Percentiles rank a stretch among this genome's conserved stretches.
Evolutionary conservation across 2,797 vertebrate genomes (phyloP).

Genomic region (Pogoniulus pusillus): DNA sequence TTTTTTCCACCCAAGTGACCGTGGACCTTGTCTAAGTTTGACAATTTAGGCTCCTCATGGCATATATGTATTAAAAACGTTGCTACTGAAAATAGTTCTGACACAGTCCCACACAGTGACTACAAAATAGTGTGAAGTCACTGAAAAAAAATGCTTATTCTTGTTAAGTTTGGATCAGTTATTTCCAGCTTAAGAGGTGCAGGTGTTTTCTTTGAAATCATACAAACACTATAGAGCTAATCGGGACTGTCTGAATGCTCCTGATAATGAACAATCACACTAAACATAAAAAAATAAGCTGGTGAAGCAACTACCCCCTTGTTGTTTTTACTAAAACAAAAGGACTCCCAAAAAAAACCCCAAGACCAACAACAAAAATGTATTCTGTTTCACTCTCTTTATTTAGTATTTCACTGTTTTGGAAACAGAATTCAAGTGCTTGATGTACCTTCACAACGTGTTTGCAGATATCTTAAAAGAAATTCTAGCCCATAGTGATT

Average conservation of each 20-base stretch:
- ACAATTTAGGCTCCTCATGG: background rate
- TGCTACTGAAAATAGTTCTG: background rate
- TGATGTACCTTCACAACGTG: background rate
- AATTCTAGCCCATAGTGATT: background rate
- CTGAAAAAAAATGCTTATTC: background rate
- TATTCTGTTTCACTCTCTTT: background rate
- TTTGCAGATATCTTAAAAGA: background rate
- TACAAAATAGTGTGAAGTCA: background rate
- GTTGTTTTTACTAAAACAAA: background rate
- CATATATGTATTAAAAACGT: background rate
- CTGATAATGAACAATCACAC: background rate
- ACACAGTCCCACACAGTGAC: background rate
- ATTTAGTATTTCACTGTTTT: background rate
- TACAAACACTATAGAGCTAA: background rate
- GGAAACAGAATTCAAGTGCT: background rate
- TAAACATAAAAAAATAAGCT: slow-evolving; percentile 6
- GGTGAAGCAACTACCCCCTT: slow-evolving; percentile 5
- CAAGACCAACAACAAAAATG: background rate
- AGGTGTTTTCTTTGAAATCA: background rate
- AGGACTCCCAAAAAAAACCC: no score
- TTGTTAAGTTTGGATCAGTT: background rate
- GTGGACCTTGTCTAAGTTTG: background rate
- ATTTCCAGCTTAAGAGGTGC: slow-evolving; percentile 2
- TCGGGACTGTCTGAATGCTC: background rate
- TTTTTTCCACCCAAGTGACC: background rate